A percentile compares a stretch with the other conserved stretches of the same genome.
These are phyloP conservation scores for Sinopyrophorus schimmeli DNA, from an alignment of 2,888 invertebrate genomes.

Conservation along the genomic window DNA sequence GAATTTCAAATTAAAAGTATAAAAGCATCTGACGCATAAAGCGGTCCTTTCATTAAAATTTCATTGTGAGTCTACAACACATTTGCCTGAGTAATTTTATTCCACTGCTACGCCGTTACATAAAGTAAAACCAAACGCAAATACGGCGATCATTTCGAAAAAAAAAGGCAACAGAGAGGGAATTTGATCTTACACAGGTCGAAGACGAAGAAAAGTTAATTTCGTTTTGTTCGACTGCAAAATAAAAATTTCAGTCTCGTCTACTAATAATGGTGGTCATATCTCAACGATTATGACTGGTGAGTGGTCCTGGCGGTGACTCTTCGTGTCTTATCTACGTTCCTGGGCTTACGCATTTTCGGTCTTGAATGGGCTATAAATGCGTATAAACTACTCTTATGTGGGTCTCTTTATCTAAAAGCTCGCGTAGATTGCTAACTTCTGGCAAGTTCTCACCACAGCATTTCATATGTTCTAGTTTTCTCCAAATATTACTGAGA, in stretches of 20 bases:
- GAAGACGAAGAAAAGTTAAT: no score
- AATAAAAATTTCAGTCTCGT: slow-evolving; percentile 18
- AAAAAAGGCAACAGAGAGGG: no score
- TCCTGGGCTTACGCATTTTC: slow-evolving; percentile 40
- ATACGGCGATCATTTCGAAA: background rate
- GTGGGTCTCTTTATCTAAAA: slow-evolving; percentile 40
- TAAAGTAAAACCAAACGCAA: background rate
- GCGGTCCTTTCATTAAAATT: slow-evolving; percentile 7
- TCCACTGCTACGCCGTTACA: slow-evolving; percentile 4
- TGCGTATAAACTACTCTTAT: slow-evolving; percentile 42
- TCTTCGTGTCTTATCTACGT: slow-evolving; percentile 37
- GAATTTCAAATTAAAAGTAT: slow-evolving; percentile 5
- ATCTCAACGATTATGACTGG: slow-evolving; percentile 27
- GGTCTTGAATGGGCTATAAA: slow-evolving; percentile 42
- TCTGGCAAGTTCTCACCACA: slow-evolving; percentile 39
- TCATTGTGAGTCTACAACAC: slow-evolving; percentile 3
- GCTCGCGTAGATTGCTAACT: slow-evolving; percentile 36
- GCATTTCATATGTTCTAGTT: slow-evolving; percentile 41
- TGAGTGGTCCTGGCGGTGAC: slow-evolving; percentile 25
- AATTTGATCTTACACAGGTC: no score
- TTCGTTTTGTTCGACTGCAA: slow-evolving; percentile 6
- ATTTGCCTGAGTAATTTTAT: slow-evolving; percentile 4
- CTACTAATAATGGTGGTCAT: slow-evolving; percentile 24
- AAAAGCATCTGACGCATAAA: slow-evolving; percentile 3
- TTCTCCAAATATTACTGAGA: slow-evolving; percentile 30